Percentiles rank a stretch among this genome's conserved stretches.
Conservation (phyloP, 1,140 invertebrate genomes). For the Atta texana region DNA sequence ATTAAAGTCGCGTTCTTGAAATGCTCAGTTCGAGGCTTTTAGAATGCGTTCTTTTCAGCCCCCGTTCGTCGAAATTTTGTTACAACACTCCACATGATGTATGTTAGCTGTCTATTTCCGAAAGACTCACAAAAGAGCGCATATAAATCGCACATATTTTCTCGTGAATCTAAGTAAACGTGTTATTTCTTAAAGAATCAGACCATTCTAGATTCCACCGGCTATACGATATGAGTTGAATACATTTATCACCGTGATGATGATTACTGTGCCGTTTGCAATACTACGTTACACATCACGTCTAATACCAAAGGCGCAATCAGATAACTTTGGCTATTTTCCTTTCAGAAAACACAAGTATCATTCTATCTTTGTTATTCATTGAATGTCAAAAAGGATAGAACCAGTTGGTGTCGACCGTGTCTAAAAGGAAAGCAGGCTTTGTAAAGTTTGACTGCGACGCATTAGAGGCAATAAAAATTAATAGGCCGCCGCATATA, state of each 20-base stretch:
- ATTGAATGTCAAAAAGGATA: too few species aligned
- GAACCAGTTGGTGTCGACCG: too few species aligned
- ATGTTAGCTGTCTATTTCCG: neutral
- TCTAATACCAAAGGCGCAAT: neutral
- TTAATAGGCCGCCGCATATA: conserved; percentile 60
- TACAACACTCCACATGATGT: neutral
- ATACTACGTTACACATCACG: conserved; percentile 4
- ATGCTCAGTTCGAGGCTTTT: conserved; percentile 5
- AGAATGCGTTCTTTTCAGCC: neutral
- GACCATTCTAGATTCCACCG: neutral
- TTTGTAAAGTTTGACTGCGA: neutral
- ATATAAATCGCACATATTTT: neutral
- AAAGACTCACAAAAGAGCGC: neutral
- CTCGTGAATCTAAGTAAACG: neutral
- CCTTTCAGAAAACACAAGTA: too few species aligned
- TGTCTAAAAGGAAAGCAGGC: neutral
- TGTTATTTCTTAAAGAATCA: neutral
- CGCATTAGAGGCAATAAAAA: conserved; percentile 58
- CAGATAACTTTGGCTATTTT: too few species aligned
- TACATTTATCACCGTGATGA: neutral
- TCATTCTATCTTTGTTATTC: too few species aligned
- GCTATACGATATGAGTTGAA: neutral
- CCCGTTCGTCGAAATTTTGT: conserved; percentile 5
- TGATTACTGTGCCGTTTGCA: conserved; percentile 15
- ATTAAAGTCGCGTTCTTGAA: conserved; percentile 26